phyloP scores from a whole-genome alignment of 2,797 vertebrate species.

The Pseudochaenichthys georgianus region DNA sequence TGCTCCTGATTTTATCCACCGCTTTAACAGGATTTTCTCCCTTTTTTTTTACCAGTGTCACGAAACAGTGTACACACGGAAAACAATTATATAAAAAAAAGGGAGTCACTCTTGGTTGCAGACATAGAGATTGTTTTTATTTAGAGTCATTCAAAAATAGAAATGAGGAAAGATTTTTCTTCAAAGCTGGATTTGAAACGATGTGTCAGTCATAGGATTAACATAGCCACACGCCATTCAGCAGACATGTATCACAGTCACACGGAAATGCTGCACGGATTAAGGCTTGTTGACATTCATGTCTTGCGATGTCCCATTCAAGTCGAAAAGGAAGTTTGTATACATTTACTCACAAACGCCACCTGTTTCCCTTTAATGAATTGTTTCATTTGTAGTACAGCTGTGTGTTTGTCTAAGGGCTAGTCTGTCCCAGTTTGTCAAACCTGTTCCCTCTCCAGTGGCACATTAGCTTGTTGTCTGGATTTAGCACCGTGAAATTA shows the following conservation, averaged over 20 bases:
- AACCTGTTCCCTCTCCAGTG: slow-evolving; percentile 64
- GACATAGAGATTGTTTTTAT: background rate
- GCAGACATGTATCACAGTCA: slow-evolving; percentile 5
- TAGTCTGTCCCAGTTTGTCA: slow-evolving; percentile 46
- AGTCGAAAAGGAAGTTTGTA: background rate
- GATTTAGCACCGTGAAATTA: background rate
- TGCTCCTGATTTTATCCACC: slow-evolving; percentile 12
- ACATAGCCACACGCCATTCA: background rate
- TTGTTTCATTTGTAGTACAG: background rate
- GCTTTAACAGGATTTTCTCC: slow-evolving; percentile 20
- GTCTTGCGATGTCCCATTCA: background rate
- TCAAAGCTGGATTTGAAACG: slow-evolving; percentile 5
- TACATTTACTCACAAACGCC: background rate
- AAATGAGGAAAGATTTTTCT: background rate
- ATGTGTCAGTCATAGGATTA: background rate
- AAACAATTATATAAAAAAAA: slow-evolving; percentile 18
- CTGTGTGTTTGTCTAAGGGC: slow-evolving; percentile 14
- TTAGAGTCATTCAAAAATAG: slow-evolving; percentile 2
- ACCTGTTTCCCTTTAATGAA: background rate
- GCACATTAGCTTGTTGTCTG: slow-evolving; percentile 43
- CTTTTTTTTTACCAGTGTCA: slow-evolving; percentile 17
- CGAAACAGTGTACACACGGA: background rate
- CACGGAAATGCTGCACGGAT: background rate
- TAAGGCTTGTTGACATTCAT: background rate
- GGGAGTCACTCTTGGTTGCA: slow-evolving; percentile 39